Evolutionary conservation across 2,888 invertebrate species (phyloP).

Genomic region (Crocallis elinguaria): DNA sequence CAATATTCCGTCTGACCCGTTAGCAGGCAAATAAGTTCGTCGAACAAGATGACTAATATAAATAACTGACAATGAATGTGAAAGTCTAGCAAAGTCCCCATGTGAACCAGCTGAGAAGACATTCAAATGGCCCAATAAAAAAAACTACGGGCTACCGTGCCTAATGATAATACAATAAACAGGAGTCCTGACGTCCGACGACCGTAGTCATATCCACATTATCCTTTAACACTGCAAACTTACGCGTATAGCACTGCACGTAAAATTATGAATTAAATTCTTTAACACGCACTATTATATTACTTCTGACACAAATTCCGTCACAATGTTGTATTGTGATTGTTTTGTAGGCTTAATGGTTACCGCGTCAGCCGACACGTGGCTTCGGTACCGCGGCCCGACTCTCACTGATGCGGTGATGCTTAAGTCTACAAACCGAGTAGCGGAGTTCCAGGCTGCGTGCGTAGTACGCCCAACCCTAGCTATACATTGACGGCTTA

Average conservation of each 20-base stretch:
- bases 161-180: constrained; percentile 50
- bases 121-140: constrained; percentile 26
- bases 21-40: constrained; percentile 30
- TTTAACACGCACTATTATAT: constrained; percentile 38
- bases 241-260: constrained; percentile 55
- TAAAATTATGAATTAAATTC: constrained; percentile 41
- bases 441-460: constrained; percentile 32
- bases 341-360: constrained; percentile 11
- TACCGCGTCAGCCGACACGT: constrained; percentile 49
- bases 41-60: constrained; percentile 34
- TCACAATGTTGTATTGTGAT: constrained; percentile 26
- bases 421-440: constrained; percentile 23
- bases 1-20: constrained; percentile 2
- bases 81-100: constrained; percentile 29
- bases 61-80: constrained; percentile 28
- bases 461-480: constrained; percentile 55
- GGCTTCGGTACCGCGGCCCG: constrained; percentile 59
- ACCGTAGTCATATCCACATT: constrained; percentile 75
- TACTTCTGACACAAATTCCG: constrained; percentile 30
- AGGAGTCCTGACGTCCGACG: constrained; percentile 57
- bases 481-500: constrained; percentile 69
- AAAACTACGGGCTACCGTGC: constrained; percentile 31
- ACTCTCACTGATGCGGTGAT: constrained; percentile 70
- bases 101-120: constrained; percentile 14
- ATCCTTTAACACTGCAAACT: constrained; percentile 71